phyloP scores from a whole-genome alignment of 2,888 invertebrate genomes.

The Thymelicus acteon region DNA sequence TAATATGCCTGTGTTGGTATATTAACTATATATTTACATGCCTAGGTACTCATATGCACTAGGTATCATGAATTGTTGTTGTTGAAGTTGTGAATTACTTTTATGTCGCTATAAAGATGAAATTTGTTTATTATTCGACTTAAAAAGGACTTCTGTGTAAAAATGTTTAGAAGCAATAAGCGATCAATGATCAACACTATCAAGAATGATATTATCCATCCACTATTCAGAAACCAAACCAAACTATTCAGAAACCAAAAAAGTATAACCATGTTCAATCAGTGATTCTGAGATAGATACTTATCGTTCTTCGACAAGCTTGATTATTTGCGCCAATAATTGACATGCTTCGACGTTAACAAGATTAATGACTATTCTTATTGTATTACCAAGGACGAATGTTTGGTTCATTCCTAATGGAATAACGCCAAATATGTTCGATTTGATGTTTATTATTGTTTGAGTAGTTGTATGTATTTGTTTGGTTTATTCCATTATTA shows the following conservation, averaged over 20 bases:
- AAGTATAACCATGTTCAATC: neutral
- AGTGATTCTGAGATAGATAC: neutral
- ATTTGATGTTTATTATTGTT: slow-evolving; percentile 2
- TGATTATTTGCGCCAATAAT: slow-evolving; percentile 11
- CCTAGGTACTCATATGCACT: no score
- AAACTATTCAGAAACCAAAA: neutral
- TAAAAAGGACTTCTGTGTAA: no score
- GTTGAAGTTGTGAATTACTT: no score
- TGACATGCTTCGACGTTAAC: slow-evolving; percentile 7
- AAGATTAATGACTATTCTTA: slow-evolving; percentile 9
- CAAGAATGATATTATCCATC: neutral
- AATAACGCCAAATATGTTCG: slow-evolving; percentile 13
- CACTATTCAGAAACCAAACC: neutral
- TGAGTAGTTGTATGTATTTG: neutral
- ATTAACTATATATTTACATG: no score
- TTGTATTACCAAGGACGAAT: slow-evolving; percentile 13
- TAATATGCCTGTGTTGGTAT: no score
- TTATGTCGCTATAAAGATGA: no score
- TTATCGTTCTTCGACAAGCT: neutral
- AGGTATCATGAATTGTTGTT: no score
- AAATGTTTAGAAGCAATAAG: no score
- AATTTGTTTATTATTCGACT: no score
- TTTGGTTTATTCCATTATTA: neutral
- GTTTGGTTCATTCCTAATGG: slow-evolving; percentile 1
- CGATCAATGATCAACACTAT: no score